Evolutionary conservation across 2,797 vertebrate genomes (phyloP).

Genomic region (Gambusia yucatana): DNA sequence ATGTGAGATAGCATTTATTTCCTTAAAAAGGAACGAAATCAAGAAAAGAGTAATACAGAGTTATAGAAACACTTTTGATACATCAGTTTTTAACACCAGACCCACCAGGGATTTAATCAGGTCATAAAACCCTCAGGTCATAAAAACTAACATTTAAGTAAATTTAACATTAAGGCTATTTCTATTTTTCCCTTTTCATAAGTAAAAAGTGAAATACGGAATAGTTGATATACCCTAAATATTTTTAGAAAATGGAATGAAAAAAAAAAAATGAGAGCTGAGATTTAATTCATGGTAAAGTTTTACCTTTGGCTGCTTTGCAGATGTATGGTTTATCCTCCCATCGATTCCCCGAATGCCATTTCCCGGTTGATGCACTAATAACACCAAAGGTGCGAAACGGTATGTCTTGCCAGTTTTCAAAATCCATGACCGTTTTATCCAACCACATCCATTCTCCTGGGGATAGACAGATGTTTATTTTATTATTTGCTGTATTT

Average conservation of each 20-base stretch:
- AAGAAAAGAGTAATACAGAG: background rate
- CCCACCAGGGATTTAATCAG: background rate
- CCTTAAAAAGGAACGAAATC: background rate
- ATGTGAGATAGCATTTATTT: no score
- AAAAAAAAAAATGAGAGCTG: background rate
- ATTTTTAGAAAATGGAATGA: background rate
- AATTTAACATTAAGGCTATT: background rate
- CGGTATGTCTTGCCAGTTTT: constrained; percentile 26
- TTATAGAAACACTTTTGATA: background rate
- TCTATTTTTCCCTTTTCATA: background rate
- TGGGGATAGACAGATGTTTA: constrained; percentile 11
- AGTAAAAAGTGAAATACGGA: background rate
- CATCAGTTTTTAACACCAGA: background rate
- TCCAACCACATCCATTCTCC: constrained; percentile 54
- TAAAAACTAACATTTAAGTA: background rate
- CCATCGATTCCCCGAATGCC: fast-evolving
- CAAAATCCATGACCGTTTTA: constrained; percentile 33
- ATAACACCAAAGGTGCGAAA: background rate
- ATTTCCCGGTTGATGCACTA: constrained; percentile 13
- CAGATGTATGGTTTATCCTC: constrained; percentile 35
- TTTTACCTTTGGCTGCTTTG: constrained; percentile 58
- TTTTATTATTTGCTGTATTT: background rate
- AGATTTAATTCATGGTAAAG: background rate
- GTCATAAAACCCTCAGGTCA: no score
- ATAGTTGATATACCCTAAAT: background rate